Percentiles rank a stretch among this genome's conserved stretches.
Conservation (phyloP, 1,140 invertebrate genomes). For the Grapholita molesta region DNA sequence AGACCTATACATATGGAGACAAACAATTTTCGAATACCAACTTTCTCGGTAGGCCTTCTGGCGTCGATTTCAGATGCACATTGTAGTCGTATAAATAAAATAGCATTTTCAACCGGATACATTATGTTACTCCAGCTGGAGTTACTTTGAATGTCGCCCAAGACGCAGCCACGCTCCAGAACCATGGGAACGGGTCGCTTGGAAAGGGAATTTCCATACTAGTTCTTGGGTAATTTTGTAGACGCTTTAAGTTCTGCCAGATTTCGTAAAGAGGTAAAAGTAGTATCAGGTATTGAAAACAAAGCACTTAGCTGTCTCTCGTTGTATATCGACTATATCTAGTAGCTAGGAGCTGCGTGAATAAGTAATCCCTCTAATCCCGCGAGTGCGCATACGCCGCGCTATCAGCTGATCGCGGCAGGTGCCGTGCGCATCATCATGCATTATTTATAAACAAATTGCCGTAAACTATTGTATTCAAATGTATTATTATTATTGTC, state of each 20-base stretch:
- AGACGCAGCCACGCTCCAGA: too few relatives aligned
- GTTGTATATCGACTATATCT: not conserved
- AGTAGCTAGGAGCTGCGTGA: not conserved
- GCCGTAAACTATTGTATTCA: conserved; percentile 17
- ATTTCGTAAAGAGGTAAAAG: not conserved
- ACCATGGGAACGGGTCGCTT: too few relatives aligned
- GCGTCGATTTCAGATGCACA: not conserved
- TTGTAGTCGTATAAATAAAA: not conserved
- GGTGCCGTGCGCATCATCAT: conserved; percentile 5
- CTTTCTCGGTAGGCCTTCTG: too few relatives aligned
- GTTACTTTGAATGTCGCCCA: not conserved
- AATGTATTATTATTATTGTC: conserved; percentile 17
- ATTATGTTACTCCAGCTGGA: not conserved
- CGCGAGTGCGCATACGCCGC: not conserved
- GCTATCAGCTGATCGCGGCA: conserved; percentile 15
- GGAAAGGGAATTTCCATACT: too few relatives aligned
- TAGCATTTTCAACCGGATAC: not conserved
- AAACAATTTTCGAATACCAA: too few relatives aligned
- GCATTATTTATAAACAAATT: conserved; percentile 15
- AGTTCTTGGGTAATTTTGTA: too few relatives aligned
- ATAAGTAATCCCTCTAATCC: conserved; percentile 1
- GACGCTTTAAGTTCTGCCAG: not conserved
- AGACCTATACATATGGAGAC: not conserved
- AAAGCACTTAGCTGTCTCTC: not conserved
- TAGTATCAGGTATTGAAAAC: not conserved